These are phyloP conservation scores for Cheilosia urbana DNA, from an alignment of 2,888 invertebrate species.

Conservation along the genomic window DNA sequence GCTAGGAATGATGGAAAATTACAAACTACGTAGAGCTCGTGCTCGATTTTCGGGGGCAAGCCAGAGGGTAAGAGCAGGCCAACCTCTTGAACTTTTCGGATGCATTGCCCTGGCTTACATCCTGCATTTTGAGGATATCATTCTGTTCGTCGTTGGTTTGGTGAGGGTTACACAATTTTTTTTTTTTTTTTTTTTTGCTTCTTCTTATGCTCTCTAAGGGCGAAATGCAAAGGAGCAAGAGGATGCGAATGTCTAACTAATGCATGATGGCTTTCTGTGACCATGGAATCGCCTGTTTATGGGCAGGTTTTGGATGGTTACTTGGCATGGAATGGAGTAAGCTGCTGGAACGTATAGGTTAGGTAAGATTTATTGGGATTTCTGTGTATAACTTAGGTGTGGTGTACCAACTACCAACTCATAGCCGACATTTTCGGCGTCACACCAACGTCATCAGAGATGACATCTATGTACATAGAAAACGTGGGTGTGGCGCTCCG, in stretches of 20 bases:
- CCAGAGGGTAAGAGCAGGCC: slow-evolving; percentile 59
- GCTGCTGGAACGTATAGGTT: slow-evolving; percentile 46
- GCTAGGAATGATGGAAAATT: slow-evolving; percentile 50
- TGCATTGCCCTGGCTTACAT: slow-evolving; percentile 69
- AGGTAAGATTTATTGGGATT: slow-evolving; percentile 49
- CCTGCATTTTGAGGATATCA: slow-evolving; percentile 61
- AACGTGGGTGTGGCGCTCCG: slow-evolving; percentile 48
- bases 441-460: slow-evolving; percentile 35
- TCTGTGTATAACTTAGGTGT: slow-evolving; percentile 33
- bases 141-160: slow-evolving; percentile 43
- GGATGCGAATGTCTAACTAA: slow-evolving; percentile 40
- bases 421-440: slow-evolving; percentile 27
- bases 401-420: slow-evolving; percentile 2
- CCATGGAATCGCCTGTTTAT: slow-evolving; percentile 49
- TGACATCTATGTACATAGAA: slow-evolving; percentile 13
- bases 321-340: slow-evolving; percentile 4
- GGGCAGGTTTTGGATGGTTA: slow-evolving; percentile 15
- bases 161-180: slow-evolving; percentile 22
- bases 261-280: slow-evolving; percentile 53
- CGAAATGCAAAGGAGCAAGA: slow-evolving; percentile 30
- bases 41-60: slow-evolving; percentile 55
- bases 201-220: slow-evolving; percentile 32
- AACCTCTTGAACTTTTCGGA: slow-evolving; percentile 70
- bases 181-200: slow-evolving; percentile 5
- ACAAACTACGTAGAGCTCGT: slow-evolving; percentile 23